Percentiles rank a stretch among this genome's conserved stretches.
These are phyloP conservation scores for Masticophis lateralis DNA, from an alignment of 2,797 vertebrate species.

Conservation along the genomic window DNA sequence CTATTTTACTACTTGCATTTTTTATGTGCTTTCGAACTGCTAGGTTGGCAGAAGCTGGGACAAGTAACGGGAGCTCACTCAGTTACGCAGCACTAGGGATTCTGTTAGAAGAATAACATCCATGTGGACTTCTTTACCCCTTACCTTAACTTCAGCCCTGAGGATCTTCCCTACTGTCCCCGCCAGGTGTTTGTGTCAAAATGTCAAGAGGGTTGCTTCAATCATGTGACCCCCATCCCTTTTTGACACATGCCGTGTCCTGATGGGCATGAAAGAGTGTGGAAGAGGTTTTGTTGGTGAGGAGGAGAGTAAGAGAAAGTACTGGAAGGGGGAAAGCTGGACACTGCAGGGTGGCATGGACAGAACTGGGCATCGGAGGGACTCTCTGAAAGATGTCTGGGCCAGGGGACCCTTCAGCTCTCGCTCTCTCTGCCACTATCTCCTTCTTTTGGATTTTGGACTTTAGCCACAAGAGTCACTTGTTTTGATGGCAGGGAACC, in stretches of 20 bases:
- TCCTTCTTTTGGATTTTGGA: background rate
- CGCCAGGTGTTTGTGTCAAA: background rate
- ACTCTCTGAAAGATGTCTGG: background rate
- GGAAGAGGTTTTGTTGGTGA: background rate
- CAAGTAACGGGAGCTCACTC: no score
- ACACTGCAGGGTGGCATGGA: background rate
- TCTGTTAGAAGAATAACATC: no score
- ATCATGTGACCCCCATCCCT: background rate
- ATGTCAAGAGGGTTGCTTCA: background rate
- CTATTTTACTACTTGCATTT: no score
- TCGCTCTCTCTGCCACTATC: background rate
- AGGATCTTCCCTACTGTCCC: background rate
- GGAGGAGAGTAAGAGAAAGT: background rate
- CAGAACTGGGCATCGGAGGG: background rate
- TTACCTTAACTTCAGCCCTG: background rate
- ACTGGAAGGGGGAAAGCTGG: background rate
- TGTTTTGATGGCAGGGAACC: background rate
- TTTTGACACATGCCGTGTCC: background rate
- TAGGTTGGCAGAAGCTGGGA: no score
- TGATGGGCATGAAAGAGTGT: background rate
- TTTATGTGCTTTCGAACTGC: no score
- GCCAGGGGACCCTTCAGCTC: background rate
- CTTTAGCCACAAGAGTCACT: background rate
- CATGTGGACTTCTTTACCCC: background rate
- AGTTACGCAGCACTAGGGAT: no score